phyloP scores from a whole-genome alignment of 1,140 invertebrate species.

The Drosophila mauritiana region DNA sequence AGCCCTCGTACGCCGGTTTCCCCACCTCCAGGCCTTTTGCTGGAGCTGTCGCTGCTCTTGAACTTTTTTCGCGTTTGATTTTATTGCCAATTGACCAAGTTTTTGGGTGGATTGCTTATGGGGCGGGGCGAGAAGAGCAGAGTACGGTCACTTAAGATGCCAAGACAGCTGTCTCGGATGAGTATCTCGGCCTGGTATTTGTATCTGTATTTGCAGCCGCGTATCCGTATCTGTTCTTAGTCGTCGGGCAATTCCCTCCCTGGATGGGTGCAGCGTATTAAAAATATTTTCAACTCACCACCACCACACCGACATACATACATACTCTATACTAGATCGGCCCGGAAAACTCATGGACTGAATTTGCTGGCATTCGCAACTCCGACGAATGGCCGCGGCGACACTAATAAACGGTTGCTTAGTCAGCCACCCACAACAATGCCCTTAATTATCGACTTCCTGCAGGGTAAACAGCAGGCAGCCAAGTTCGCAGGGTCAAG shows the following conservation, averaged over 20 bases:
- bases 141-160: conserved; percentile 53
- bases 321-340: not conserved
- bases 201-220: conserved; percentile 11
- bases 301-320: too few relatives aligned
- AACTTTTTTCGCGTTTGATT: conserved; percentile 81
- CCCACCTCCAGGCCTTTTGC: not conserved
- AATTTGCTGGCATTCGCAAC: not conserved
- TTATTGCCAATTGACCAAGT: conserved; percentile 81
- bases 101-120: conserved; percentile 75
- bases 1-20: conserved; percentile 1
- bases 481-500: not conserved
- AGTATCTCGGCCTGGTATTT: conserved; percentile 39
- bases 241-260: conserved; percentile 4
- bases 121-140: not conserved
- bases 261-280: conserved; percentile 28
- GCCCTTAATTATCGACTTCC: conserved; percentile 56
- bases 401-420: not conserved
- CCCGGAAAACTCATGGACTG: not conserved
- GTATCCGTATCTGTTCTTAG: conserved; percentile 9
- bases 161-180: conserved; percentile 62
- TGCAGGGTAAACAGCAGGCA: conserved; percentile 5
- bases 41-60: conserved; percentile 51
- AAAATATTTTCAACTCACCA: conserved; percentile 51
- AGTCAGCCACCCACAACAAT: conserved; percentile 11
- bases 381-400: not conserved